Base-by-base conservation (phyloP, 2,797 vertebrate genomes). In the Morelia viridis region DNA sequence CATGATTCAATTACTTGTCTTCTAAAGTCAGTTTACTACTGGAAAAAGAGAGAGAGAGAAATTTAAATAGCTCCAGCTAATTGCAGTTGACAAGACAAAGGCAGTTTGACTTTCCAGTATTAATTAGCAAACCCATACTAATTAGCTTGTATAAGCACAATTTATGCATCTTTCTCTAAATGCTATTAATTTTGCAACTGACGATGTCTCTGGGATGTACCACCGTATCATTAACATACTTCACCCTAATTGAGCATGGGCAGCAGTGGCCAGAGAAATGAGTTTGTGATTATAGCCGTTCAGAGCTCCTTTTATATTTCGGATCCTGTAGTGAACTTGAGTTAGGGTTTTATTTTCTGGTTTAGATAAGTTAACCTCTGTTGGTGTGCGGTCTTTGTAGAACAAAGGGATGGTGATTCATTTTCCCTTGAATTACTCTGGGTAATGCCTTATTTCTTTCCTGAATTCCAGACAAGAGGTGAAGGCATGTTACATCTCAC, bases 91-190 rank as follows among this genome's bases (percentile, higher is more conserved):
- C 96, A 96, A 96, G 96, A 97, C 96, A 97, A 96, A 97, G 96
- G 95, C 95, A 95, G 94, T 95, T 96, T 95, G 96, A 97, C 97
- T 97, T 97, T 97, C 95, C 97, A 95, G 96, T 97, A 97, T 97
- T 98, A 98, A 97, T 97, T 97, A 97, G 97, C 95, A 96, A 96
- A 94, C 95, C 96, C 95, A 93, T 96, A 96, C 97, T 97, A 96
- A 97, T 98, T 97, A 96, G 96, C 94, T 95, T 96, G 96, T 96
- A 96, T 96, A 96, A 97, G 95, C 94, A 94, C 94, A 96, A 96
- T 95, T 96, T 95, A 92, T 95, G 95, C 95, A 93, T 97, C 96
- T 96, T 96, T 96, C 95, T 95, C 94, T 96, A 97, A 97, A 97
- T 93, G 95, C 96, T 96, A 96, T 98, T 97, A 97, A 96, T 95